These are phyloP conservation scores for Sphenodon punctatus DNA, from an alignment of 2,797 vertebrate genomes.

Conservation along the genomic window DNA sequence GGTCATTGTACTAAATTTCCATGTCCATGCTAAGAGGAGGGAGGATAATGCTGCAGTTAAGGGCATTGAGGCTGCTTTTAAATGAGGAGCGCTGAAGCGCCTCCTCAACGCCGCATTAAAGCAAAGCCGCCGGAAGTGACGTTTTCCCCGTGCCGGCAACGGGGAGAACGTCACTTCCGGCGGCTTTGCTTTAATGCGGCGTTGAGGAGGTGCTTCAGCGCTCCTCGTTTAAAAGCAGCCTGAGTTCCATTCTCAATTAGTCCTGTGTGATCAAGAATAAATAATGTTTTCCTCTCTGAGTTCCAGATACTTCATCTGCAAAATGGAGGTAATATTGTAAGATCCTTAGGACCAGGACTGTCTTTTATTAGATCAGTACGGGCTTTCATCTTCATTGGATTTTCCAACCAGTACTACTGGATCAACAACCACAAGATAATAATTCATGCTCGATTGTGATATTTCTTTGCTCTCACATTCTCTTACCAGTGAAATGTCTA, in stretches of 20 bases:
- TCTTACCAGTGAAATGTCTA: neutral
- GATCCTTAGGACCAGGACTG: too few relatives aligned
- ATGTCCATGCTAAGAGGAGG: neutral
- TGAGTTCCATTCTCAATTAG: neutral
- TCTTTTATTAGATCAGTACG: too few relatives aligned
- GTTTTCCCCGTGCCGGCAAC: too few relatives aligned
- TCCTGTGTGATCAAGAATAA: neutral
- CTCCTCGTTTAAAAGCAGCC: too few relatives aligned
- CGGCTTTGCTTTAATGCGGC: too few relatives aligned
- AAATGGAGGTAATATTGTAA: neutral
- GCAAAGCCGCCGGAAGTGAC: too few relatives aligned
- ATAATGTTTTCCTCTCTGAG: neutral
- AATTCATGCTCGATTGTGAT: neutral
- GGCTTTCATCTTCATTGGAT: accelerated
- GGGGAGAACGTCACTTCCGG: too few relatives aligned
- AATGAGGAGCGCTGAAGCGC: too few relatives aligned
- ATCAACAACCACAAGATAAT: neutral
- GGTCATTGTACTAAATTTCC: neutral
- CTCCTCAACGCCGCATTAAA: too few relatives aligned
- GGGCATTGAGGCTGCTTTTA: too few relatives aligned
- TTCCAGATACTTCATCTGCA: neutral
- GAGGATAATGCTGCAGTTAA: neutral
- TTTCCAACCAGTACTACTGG: neutral
- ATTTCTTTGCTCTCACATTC: neutral
- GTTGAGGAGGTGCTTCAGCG: too few relatives aligned